Conservation (phyloP, 2,797 vertebrate genomes). For the Thripadectes ignobilis region DNA sequence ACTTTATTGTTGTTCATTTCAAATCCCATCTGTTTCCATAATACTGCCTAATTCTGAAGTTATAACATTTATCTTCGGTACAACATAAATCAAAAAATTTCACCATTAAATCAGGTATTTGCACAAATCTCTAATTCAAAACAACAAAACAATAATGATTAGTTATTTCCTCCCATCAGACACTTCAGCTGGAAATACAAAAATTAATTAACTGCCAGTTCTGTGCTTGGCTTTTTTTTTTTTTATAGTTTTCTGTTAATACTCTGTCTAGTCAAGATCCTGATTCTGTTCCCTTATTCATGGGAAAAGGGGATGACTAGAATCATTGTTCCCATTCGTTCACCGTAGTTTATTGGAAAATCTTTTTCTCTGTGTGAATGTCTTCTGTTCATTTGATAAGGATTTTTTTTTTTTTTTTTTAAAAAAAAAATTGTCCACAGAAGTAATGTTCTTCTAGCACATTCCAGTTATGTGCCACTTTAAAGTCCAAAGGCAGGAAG, state of each 20-base stretch:
- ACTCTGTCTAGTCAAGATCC: not conserved
- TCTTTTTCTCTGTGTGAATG: not conserved
- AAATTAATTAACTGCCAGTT: slow-evolving; percentile 47
- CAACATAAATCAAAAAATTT: slow-evolving; percentile 42
- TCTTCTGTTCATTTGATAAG: not conserved
- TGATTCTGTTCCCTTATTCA: not conserved
- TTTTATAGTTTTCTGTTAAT: not conserved
- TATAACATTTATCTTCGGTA: slow-evolving; percentile 57
- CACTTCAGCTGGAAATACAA: slow-evolving; percentile 1
- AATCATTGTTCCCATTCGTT: not conserved
- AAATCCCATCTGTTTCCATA: slow-evolving; percentile 69
- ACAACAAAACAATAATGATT: slow-evolving; percentile 38
- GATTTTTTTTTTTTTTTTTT: too few relatives aligned
- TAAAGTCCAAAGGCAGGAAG: not conserved
- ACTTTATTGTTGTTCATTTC: slow-evolving; percentile 69
- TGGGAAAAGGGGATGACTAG: not conserved
- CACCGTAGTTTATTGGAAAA: not conserved
- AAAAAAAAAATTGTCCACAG: not conserved
- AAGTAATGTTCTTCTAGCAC: not conserved
- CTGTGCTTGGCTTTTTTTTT: not conserved
- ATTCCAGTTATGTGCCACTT: not conserved
- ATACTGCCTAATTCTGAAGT: slow-evolving; percentile 55
- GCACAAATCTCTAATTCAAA: slow-evolving; percentile 37
- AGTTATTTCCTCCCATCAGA: slow-evolving; percentile 41
- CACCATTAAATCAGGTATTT: slow-evolving; percentile 58